Percentiles rank a stretch among this genome's conserved stretches.
phyloP scores from a whole-genome alignment of 2,888 invertebrate species.

The Pristionchus japonicus region DNA sequence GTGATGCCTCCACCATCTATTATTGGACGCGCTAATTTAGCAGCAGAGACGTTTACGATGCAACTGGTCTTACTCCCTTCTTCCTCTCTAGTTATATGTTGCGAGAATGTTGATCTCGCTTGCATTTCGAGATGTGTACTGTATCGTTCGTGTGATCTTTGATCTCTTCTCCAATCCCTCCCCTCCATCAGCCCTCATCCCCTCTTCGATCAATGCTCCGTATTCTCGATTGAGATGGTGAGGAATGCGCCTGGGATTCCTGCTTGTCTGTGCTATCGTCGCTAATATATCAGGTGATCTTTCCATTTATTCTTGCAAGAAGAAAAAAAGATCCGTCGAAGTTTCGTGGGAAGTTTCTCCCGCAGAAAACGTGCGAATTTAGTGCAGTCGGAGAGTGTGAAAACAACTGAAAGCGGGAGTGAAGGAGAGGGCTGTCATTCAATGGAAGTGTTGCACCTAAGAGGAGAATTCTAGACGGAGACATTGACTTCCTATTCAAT shows the following conservation, averaged over 20 bases:
- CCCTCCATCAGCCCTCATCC: neutral
- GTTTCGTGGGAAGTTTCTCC: neutral
- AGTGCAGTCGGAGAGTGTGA: neutral
- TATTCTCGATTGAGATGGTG: conserved; percentile 20
- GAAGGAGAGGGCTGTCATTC: neutral
- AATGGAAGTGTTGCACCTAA: conserved; percentile 20
- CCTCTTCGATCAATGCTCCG: neutral
- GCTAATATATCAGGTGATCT: conserved; percentile 1
- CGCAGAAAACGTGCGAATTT: neutral
- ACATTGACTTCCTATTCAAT: conserved; percentile 3
- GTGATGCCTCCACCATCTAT: conserved; percentile 13
- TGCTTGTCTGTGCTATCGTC: conserved; percentile 18
- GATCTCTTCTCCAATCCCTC: neutral
- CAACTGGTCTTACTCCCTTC: neutral
- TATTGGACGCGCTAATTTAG: conserved; percentile 17
- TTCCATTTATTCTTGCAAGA: neutral
- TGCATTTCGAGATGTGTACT: neutral
- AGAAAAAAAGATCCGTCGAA: neutral
- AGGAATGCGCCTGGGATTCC: conserved; percentile 20
- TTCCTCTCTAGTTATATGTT: neutral
- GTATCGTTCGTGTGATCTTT: neutral
- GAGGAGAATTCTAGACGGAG: neutral
- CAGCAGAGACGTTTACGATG: conserved; percentile 16
- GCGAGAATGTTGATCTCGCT: neutral
- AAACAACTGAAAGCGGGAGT: neutral